Conservation (phyloP, 2,113 vertebrate species). For the Mus musculus region DNA sequence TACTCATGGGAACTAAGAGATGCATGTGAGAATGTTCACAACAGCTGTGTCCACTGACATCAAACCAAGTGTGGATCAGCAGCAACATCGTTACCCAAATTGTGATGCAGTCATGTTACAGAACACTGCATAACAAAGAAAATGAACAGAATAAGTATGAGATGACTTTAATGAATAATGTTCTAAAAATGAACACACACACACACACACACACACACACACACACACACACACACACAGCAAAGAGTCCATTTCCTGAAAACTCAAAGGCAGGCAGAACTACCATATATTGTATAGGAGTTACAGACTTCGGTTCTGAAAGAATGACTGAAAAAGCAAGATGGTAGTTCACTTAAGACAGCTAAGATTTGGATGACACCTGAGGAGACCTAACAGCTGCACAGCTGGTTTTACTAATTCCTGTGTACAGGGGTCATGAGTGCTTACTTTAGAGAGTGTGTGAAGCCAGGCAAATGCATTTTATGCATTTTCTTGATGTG, state of each 20-base stretch:
- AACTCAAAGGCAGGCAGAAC: constrained; percentile 4
- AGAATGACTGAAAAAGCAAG: not conserved
- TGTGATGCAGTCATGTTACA: not conserved
- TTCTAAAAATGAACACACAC: not conserved
- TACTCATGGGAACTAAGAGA: no score
- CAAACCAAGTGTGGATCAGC: not conserved
- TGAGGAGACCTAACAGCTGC: not conserved
- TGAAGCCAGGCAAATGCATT: not conserved
- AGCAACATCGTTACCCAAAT: not conserved
- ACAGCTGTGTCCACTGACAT: not conserved
- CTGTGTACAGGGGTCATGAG: not conserved
- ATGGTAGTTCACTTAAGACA: not conserved
- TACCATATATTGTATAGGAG: not conserved
- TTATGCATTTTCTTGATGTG: not conserved
- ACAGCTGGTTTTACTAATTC: not conserved
- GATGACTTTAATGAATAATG: not conserved
- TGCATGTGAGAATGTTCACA: not conserved
- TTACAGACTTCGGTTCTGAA: not conserved
- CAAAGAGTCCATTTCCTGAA: not conserved
- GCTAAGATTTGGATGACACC: not conserved
- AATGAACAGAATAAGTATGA: not conserved
- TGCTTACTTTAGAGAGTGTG: not conserved
- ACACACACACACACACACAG: no score
- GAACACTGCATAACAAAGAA: not conserved
- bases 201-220: not conserved